Evolutionary conservation across 2,888 invertebrate genomes (phyloP).

Genomic region (Melanotus villosus): DNA sequence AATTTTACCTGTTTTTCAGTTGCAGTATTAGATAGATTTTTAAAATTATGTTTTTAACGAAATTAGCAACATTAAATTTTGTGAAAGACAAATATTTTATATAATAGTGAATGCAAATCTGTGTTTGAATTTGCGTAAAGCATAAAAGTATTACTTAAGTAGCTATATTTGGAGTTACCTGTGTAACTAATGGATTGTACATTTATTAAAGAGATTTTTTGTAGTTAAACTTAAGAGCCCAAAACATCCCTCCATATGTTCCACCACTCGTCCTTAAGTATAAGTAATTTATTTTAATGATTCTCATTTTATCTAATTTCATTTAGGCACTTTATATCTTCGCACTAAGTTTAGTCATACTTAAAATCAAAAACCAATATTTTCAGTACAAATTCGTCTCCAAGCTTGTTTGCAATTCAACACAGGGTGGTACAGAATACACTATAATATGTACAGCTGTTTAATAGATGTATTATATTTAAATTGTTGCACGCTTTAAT

Average conservation of each 20-base stretch:
- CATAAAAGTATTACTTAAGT: slow-evolving; percentile 60
- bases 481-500: slow-evolving; percentile 35
- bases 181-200: slow-evolving; percentile 54
- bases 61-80: slow-evolving; percentile 32
- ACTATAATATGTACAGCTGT: slow-evolving; percentile 40
- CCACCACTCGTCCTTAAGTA: slow-evolving; percentile 49
- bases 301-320: neutral
- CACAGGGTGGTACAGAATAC: slow-evolving; percentile 50
- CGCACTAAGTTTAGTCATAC: slow-evolving; percentile 8
- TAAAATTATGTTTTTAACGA: slow-evolving; percentile 31
- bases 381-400: slow-evolving; percentile 33
- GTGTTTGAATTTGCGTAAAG: slow-evolving; percentile 53
- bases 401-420: slow-evolving; percentile 38
- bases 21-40: slow-evolving; percentile 48
- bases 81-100: slow-evolving; percentile 51
- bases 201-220: slow-evolving; percentile 58
- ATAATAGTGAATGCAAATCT: slow-evolving; percentile 55
- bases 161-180: slow-evolving; percentile 62
- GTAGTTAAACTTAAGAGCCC: slow-evolving; percentile 55
- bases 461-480: slow-evolving; percentile 39
- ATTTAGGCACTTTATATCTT: slow-evolving; percentile 3
- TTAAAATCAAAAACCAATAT: slow-evolving; percentile 15
- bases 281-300: slow-evolving; percentile 44
- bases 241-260: slow-evolving; percentile 57
- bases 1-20: slow-evolving; percentile 40